A percentile compares a stretch with the other conserved stretches of the same genome.
These are phyloP conservation scores for Aplysina aerophoba DNA, from an alignment of 37 sponge, comb jelly and placozoan species.

Conservation along the genomic window DNA sequence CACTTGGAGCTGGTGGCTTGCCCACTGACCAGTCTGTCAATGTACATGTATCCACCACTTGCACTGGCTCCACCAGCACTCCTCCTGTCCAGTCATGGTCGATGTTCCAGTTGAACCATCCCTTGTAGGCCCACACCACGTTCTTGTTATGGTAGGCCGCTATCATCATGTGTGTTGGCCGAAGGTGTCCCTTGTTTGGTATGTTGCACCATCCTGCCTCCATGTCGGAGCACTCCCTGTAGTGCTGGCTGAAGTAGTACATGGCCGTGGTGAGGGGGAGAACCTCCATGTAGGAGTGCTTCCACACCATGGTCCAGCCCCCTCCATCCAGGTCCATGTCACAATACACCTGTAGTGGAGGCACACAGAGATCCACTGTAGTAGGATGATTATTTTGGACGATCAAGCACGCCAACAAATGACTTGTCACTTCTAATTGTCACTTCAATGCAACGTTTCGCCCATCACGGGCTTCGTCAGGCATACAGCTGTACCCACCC, in stretches of 20 bases:
- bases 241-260: slow-evolving; percentile 37
- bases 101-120: slow-evolving; percentile 42
- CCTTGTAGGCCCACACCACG: slow-evolving; percentile 29
- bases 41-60: slow-evolving; percentile 27
- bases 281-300: slow-evolving; percentile 45
- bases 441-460: no score
- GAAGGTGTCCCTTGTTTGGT: slow-evolving; percentile 33
- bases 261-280: slow-evolving; percentile 24
- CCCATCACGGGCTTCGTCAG: no score
- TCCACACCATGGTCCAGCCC: slow-evolving; percentile 44
- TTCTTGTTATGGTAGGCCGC: slow-evolving; percentile 25
- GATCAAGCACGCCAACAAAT: no score
- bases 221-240: slow-evolving; percentile 3
- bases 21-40: background rate
- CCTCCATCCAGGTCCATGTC: slow-evolving; percentile 39
- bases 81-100: slow-evolving; percentile 47
- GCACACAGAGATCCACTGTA: no score
- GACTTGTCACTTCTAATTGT: no score
- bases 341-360: slow-evolving; percentile 17
- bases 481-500: no score
- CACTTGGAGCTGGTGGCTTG: slow-evolving; percentile 30
- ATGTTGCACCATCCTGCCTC: slow-evolving; percentile 40
- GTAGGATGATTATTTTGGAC: no score
- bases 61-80: slow-evolving; percentile 27
- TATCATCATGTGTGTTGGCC: slow-evolving; percentile 42